Evolutionary conservation across 1,140 invertebrate genomes (phyloP).

Genomic region (Scaptomyza hsui): DNA sequence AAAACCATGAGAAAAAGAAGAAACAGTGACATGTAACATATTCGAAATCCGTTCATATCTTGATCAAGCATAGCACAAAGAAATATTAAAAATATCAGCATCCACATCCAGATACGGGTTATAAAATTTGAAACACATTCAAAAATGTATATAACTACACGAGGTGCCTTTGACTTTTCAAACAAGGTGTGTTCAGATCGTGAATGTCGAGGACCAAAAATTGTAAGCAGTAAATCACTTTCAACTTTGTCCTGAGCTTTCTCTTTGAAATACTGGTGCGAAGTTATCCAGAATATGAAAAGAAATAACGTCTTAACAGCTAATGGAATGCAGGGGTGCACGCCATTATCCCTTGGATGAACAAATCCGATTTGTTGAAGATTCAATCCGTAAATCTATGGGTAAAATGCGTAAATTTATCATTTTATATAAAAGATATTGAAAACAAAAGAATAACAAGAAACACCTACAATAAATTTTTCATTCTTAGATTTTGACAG

Average conservation of each 20-base stretch:
- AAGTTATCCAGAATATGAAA: constrained; percentile 97
- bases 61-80: constrained; percentile 94
- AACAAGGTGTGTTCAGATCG: constrained; percentile 85
- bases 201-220: constrained; percentile 89
- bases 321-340: constrained; percentile 90
- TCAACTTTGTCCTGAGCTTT: constrained; percentile 85
- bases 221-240: constrained; percentile 87
- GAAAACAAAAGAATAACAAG: too few relatives aligned
- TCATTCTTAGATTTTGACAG: too few relatives aligned
- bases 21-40: constrained; percentile 98
- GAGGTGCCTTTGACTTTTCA: constrained; percentile 67
- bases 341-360: constrained; percentile 85
- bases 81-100: constrained; percentile 96
- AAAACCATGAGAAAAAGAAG: constrained; percentile 96
- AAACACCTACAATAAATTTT: too few relatives aligned
- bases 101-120: constrained; percentile 98
- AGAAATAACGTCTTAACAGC: constrained; percentile 94
- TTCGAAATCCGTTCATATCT: constrained; percentile 96
- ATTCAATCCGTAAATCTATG: constrained; percentile 86
- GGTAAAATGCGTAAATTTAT: background rate
- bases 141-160: constrained; percentile 87
- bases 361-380: constrained; percentile 94
- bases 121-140: constrained; percentile 88
- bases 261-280: constrained; percentile 95
- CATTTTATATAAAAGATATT: too few relatives aligned